Conservation (phyloP, 2,797 vertebrate genomes). For the Phrynocephalus guinanensis region DNA sequence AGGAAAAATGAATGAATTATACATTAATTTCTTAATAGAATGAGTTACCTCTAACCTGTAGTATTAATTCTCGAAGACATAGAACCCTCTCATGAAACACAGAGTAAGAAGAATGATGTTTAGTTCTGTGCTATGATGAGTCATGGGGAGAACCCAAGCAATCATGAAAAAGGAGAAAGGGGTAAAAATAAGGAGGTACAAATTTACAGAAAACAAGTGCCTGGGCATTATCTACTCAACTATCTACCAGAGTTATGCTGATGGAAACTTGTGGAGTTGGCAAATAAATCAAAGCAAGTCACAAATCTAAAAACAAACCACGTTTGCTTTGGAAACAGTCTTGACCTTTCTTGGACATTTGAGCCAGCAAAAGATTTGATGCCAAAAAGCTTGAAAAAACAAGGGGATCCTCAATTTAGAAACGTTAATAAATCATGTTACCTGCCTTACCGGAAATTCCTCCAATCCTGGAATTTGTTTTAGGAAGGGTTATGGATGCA, state of each 20-base stretch:
- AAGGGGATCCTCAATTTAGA: conserved; percentile 36
- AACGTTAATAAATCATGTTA: conserved; percentile 4
- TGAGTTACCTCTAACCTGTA: not conserved
- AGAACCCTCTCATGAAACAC: not conserved
- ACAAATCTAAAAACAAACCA: conserved; percentile 53
- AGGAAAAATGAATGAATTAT: not conserved
- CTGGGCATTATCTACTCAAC: conserved; percentile 36
- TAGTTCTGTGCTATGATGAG: conserved; percentile 7
- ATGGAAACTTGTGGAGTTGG: conserved; percentile 42
- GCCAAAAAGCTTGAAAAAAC: conserved; percentile 40
- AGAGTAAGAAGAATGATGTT: not conserved
- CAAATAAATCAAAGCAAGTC: conserved; percentile 53
- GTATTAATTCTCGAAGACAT: not conserved
- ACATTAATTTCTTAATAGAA: not conserved
- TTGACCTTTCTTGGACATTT: conserved; percentile 39
- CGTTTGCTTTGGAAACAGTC: conserved; percentile 47
- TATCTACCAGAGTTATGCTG: conserved; percentile 34
- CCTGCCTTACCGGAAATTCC: conserved; percentile 9
- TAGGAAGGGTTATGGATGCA: conserved; percentile 27
- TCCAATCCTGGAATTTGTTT: not conserved
- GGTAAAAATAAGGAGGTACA: conserved; percentile 14
- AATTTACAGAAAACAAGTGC: conserved; percentile 19
- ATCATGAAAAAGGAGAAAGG: not conserved
- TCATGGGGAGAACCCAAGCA: not conserved
- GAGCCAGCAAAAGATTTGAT: conserved; percentile 30